phyloP scores from a whole-genome alignment of 2,888 invertebrate genomes.

The Clanis bilineata region DNA sequence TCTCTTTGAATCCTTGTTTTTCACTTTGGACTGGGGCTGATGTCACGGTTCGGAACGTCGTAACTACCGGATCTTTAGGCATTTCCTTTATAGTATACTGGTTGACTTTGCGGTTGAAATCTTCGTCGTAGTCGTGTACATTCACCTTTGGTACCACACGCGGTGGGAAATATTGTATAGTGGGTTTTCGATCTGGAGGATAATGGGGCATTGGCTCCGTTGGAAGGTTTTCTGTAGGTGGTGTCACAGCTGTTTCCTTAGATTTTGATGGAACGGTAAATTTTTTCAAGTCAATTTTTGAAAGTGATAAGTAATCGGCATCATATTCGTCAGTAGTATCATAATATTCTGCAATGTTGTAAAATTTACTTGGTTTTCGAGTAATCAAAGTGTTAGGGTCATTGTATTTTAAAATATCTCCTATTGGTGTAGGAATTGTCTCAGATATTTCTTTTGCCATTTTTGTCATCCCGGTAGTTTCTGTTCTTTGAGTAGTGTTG shows the following conservation, averaged over 20 bases:
- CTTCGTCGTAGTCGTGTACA: conserved; percentile 46
- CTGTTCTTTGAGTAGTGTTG: neutral
- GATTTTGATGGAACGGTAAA: conserved; percentile 34
- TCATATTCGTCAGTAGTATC: conserved; percentile 64
- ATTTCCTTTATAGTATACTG: conserved; percentile 34
- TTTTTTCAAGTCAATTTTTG: conserved; percentile 66
- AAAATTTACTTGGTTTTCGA: conserved; percentile 44
- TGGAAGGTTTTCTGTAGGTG: conserved; percentile 26
- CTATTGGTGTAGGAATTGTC: neutral
- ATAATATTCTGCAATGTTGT: conserved; percentile 56
- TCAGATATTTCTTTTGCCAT: neutral
- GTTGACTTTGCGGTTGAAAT: conserved; percentile 51
- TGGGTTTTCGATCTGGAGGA: conserved; percentile 55
- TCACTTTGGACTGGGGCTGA: conserved; percentile 21
- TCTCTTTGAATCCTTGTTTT: conserved; percentile 19
- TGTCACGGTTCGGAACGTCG: conserved; percentile 20
- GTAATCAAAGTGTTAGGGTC: conserved; percentile 31
- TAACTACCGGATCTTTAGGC: conserved; percentile 31
- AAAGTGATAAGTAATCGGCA: conserved; percentile 55
- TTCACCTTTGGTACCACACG: conserved; percentile 41
- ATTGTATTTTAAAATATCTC: neutral
- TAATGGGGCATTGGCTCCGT: conserved; percentile 33
- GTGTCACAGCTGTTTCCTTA: conserved; percentile 27
- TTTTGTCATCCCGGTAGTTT: neutral
- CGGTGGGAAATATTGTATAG: conserved; percentile 72